Evolutionary conservation across 2,888 invertebrate species (phyloP).

Genomic region (Cetonia aurata): DNA sequence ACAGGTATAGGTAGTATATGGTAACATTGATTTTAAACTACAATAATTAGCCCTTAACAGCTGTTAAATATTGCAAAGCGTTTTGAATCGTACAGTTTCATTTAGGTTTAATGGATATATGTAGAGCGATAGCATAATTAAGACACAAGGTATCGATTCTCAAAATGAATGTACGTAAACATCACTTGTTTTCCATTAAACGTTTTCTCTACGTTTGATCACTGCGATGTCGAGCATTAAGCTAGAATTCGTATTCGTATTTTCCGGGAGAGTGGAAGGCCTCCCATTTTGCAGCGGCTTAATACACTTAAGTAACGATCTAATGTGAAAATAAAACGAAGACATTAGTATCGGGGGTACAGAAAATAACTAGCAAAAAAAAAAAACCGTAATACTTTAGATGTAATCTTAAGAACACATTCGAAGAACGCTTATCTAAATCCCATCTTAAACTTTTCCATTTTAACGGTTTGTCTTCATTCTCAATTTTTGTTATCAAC

Average conservation of each 20-base stretch:
- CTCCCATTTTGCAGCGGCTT: slow-evolving; percentile 24
- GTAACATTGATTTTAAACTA: too few species aligned
- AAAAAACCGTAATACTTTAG: slow-evolving; percentile 43
- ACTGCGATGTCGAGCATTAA: slow-evolving; percentile 9
- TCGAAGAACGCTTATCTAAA: slow-evolving; percentile 42
- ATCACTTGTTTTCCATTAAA: slow-evolving; percentile 18
- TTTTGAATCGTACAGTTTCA: too few species aligned
- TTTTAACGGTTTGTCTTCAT: slow-evolving; percentile 44
- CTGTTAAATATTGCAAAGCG: too few species aligned
- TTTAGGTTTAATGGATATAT: too few species aligned
- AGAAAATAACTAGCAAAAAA: slow-evolving; percentile 40
- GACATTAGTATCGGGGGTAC: slow-evolving; percentile 39
- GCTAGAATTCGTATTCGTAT: slow-evolving; percentile 21
- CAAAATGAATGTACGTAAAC: neutral
- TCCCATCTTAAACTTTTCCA: slow-evolving; percentile 44
- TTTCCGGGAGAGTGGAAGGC: slow-evolving; percentile 6
- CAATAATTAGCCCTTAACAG: too few species aligned
- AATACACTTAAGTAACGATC: slow-evolving; percentile 42
- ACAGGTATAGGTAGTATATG: too few species aligned
- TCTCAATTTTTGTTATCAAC: slow-evolving; percentile 45
- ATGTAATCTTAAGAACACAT: slow-evolving; percentile 42
- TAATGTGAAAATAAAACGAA: slow-evolving; percentile 40
- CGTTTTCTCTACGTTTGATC: slow-evolving; percentile 18
- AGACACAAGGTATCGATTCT: too few species aligned
- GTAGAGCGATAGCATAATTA: too few species aligned